These are phyloP conservation scores for Ennomos quercinarius DNA, from an alignment of 2,888 invertebrate species.

Conservation along the genomic window DNA sequence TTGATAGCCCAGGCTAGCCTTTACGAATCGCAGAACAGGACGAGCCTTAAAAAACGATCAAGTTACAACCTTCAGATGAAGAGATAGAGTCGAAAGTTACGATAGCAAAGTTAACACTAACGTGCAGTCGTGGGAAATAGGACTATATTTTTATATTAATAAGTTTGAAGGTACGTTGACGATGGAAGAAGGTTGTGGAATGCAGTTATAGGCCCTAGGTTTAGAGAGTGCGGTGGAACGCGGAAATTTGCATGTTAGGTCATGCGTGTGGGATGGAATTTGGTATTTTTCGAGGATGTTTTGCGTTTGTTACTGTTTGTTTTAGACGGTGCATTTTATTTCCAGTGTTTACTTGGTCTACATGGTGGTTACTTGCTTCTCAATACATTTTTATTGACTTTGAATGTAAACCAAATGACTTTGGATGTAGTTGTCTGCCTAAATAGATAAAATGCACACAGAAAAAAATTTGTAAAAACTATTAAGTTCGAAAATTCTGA, in stretches of 20 bases:
- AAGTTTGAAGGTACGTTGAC: background rate
- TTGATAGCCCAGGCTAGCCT: slow-evolving; percentile 11
- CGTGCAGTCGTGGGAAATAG: background rate
- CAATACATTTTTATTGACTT: no score
- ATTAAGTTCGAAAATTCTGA: no score
- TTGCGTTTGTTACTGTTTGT: background rate
- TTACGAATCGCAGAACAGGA: slow-evolving; percentile 27
- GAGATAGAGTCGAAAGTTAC: slow-evolving; percentile 4
- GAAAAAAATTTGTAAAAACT: no score
- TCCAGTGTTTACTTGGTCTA: no score
- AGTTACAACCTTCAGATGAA: slow-evolving; percentile 3
- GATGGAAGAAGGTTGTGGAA: slow-evolving; percentile 12
- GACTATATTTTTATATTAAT: background rate
- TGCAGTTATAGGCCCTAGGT: slow-evolving; percentile 18
- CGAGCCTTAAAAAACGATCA: background rate
- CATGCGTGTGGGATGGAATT: slow-evolving; percentile 10
- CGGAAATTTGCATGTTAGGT: slow-evolving; percentile 7
- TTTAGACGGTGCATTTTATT: no score
- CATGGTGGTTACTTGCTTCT: no score
- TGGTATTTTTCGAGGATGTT: slow-evolving; percentile 1
- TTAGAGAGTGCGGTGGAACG: slow-evolving; percentile 6
- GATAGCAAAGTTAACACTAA: background rate
- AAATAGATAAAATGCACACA: no score
- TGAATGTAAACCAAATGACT: no score
- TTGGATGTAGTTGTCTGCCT: no score